Conservation (phyloP, 2,888 invertebrate genomes). For the Stenodera caucasica region DNA sequence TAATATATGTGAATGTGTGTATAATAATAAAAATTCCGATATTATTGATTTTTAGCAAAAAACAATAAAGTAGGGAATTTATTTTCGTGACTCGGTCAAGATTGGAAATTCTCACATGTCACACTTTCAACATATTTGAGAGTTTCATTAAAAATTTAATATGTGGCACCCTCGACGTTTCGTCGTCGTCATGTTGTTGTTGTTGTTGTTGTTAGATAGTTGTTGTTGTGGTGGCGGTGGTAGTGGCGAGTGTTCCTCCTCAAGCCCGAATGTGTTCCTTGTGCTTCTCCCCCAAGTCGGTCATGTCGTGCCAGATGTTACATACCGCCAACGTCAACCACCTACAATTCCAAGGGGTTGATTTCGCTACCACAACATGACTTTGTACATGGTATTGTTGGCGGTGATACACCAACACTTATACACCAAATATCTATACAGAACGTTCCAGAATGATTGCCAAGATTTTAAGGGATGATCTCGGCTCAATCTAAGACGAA, state of each 20-base stretch:
- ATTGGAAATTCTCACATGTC: conserved; percentile 7
- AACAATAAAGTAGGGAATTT: no score
- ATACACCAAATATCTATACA: background rate
- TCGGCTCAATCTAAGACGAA: no score
- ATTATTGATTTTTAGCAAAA: no score
- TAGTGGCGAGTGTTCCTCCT: background rate
- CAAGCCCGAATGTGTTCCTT: background rate
- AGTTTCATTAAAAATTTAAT: conserved; percentile 48
- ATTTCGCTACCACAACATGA: conserved; percentile 7
- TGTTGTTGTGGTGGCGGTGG: no score
- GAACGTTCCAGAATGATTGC: no score
- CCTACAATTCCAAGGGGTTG: conserved; percentile 5
- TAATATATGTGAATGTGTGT: no score
- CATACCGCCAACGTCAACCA: conserved; percentile 29
- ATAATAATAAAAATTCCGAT: no score
- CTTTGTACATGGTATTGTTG: background rate
- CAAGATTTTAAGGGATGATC: no score
- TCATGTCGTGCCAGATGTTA: conserved; percentile 43
- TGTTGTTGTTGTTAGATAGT: background rate
- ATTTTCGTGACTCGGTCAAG: background rate
- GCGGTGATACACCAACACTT: background rate
- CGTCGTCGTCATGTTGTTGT: background rate
- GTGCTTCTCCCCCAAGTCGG: conserved; percentile 36
- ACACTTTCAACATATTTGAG: conserved; percentile 15
- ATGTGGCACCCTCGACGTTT: conserved; percentile 26